A percentile compares a stretch with the other conserved stretches of the same genome.
Evolutionary conservation across 2,797 vertebrate species (phyloP).

Genomic region (Chelidonichthys spinosus): DNA sequence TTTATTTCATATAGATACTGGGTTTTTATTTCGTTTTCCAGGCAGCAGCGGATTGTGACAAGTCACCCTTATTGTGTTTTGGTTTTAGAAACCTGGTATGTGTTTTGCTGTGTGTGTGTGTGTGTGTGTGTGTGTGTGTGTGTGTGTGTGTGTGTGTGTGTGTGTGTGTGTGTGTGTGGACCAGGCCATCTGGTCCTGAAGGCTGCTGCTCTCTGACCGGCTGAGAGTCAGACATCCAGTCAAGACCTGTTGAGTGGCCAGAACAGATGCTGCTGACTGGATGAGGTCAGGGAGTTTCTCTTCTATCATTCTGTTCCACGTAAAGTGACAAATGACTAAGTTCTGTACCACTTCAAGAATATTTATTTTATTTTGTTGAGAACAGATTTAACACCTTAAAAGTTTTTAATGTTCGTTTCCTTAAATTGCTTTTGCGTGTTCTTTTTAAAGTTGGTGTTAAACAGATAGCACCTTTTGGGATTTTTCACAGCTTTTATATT

Average conservation of each 20-base stretch:
- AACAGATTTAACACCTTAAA: not conserved
- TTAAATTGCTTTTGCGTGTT: too few species aligned
- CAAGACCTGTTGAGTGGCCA: conserved; percentile 8
- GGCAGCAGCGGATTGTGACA: conserved; percentile 30
- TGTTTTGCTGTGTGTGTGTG: conserved; percentile 7
- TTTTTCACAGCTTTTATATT: too few species aligned
- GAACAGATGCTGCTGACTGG: conserved; percentile 42
- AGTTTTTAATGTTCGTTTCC: too few species aligned
- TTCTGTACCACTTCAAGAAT: not conserved
- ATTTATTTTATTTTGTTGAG: not conserved
- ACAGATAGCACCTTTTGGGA: too few species aligned
- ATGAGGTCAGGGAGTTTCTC: not conserved
- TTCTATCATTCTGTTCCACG: not conserved
- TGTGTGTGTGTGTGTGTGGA: conserved; percentile 8
- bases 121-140: conserved; percentile 19
- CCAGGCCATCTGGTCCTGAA: conserved; percentile 49
- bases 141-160: conserved; percentile 20
- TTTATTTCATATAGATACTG: not conserved
- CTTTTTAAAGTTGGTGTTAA: too few species aligned
- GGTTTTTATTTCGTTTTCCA: not conserved
- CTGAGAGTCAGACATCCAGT: not conserved
- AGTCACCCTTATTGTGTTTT: not conserved
- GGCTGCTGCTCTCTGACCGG: conserved; percentile 18
- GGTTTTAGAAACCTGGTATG: not conserved
- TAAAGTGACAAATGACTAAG: not conserved